Percentiles rank a stretch among this genome's conserved stretches.
Conservation (phyloP, 2,113 vertebrate species). For the Silurus glanis region DNA sequence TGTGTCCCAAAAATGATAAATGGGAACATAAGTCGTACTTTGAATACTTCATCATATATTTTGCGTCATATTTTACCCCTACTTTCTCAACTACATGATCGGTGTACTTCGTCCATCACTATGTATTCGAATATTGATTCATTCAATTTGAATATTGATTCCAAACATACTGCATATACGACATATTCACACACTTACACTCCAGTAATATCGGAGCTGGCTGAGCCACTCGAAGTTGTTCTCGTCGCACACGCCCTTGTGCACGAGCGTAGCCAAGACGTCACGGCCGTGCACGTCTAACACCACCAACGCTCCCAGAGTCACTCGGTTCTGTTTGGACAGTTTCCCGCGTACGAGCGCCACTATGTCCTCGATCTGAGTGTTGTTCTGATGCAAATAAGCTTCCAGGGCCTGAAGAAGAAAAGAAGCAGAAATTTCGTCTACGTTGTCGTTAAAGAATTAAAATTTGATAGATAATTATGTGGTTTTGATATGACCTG, state of each 20-base stretch:
- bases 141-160: too few species aligned
- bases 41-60: too few species aligned
- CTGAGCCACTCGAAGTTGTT: constrained; percentile 89
- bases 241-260: constrained; percentile 80
- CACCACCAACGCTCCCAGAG: constrained; percentile 84
- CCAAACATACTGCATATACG: too few species aligned
- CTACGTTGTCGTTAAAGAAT: background rate
- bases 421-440: background rate
- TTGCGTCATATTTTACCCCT: too few species aligned
- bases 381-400: constrained; percentile 81
- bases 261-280: constrained; percentile 78
- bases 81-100: too few species aligned
- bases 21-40: too few species aligned
- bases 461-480: too few species aligned
- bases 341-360: constrained; percentile 82
- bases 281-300: constrained; percentile 85
- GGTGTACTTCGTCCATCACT: too few species aligned
- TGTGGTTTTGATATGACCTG: constrained; percentile 56
- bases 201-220: constrained; percentile 88
- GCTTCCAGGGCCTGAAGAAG: constrained; percentile 72
- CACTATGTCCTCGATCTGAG: constrained; percentile 85
- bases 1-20: too few species aligned
- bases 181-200: constrained; percentile 65
- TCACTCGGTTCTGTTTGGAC: constrained; percentile 85
- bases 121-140: too few species aligned